Evolutionary conservation across 2,113 vertebrate species (phyloP).

Genomic region (Hepsetus odoe): DNA sequence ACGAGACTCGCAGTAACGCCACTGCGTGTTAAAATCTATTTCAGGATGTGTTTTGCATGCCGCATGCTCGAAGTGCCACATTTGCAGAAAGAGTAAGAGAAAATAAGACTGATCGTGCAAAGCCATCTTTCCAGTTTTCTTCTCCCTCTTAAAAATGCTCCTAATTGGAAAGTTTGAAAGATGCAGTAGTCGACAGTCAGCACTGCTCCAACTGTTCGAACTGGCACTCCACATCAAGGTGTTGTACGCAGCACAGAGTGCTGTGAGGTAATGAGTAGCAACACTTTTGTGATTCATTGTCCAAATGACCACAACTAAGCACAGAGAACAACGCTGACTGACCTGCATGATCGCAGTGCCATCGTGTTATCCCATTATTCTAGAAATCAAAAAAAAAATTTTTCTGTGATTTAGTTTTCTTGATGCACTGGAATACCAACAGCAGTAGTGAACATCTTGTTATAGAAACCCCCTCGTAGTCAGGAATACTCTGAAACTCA

Average conservation of each 20-base stretch:
- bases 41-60: slow-evolving; percentile 41
- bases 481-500: no score
- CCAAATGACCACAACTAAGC: background rate
- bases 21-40: slow-evolving; percentile 60
- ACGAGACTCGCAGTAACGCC: slow-evolving; percentile 50
- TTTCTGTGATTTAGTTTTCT: no score
- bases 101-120: slow-evolving; percentile 33
- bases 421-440: no score
- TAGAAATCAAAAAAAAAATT: no score
- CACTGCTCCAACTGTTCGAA: slow-evolving; percentile 18
- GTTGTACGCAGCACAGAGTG: background rate
- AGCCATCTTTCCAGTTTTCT: slow-evolving; percentile 1
- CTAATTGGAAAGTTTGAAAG: slow-evolving; percentile 49
- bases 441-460: no score
- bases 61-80: slow-evolving; percentile 43
- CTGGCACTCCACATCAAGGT: background rate
- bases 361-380: no score
- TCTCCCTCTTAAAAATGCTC: slow-evolving; percentile 13
- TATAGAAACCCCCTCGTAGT: no score
- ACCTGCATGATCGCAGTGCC: no score
- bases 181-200: slow-evolving; percentile 28
- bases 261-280: background rate
- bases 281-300: background rate
- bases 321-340: background rate
- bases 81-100: slow-evolving; percentile 40